Conservation (phyloP, 2,888 invertebrate species). For the Macrophya annulata region DNA sequence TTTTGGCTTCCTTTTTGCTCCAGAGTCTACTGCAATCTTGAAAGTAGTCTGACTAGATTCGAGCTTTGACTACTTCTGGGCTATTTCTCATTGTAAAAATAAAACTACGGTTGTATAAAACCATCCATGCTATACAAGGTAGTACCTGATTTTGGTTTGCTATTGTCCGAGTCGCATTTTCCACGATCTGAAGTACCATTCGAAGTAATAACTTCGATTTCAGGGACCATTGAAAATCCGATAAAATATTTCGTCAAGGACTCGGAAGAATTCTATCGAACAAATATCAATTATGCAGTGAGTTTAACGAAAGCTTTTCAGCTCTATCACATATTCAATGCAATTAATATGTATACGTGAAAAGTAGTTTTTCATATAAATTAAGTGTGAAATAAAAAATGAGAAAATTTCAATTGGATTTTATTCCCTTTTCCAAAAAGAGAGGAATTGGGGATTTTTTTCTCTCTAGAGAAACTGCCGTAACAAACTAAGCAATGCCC, state of each 20-base stretch:
- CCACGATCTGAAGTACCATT: conserved; percentile 29
- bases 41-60: conserved; percentile 10
- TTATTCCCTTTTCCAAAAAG: not conserved
- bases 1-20: not conserved
- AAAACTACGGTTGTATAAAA: not conserved
- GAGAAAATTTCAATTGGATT: not conserved
- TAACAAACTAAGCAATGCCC: not conserved
- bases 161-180: conserved; percentile 4
- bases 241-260: conserved; percentile 60
- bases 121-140: not conserved
- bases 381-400: not conserved
- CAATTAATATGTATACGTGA: not conserved
- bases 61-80: not conserved
- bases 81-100: not conserved
- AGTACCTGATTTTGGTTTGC: not conserved
- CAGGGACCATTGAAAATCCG: conserved; percentile 62
- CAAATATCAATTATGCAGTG: not conserved
- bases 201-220: conserved; percentile 66
- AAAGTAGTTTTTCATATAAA: no score
- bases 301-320: not conserved
- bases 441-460: not conserved
- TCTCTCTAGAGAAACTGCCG: not conserved
- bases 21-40: not conserved
- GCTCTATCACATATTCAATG: not conserved
- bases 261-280: not conserved